These are phyloP conservation scores for Takifugu flavidus DNA, from an alignment of 2,113 vertebrate genomes.

Conservation along the genomic window DNA sequence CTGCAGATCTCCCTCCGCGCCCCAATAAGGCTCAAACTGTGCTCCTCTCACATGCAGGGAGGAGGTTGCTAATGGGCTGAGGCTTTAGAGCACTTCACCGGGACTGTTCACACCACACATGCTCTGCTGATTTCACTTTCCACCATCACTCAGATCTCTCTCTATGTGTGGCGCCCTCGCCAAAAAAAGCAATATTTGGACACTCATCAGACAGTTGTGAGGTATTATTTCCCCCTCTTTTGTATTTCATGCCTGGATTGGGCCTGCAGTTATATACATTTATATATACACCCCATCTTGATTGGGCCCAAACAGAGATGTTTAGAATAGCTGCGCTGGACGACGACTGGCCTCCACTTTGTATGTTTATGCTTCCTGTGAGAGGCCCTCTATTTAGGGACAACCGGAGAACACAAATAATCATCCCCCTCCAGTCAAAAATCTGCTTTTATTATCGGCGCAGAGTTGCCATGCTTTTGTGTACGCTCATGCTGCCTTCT, in stretches of 20 bases:
- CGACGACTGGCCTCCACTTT: constrained; percentile 84
- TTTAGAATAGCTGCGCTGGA: constrained; percentile 85
- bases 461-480: constrained; percentile 91
- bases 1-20: constrained; percentile 14
- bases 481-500: constrained; percentile 87
- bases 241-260: constrained; percentile 40
- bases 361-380: constrained; percentile 93
- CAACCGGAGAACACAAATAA: constrained; percentile 96
- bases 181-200: constrained; percentile 25
- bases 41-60: constrained; percentile 13
- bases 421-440: constrained; percentile 87
- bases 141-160: constrained; percentile 1
- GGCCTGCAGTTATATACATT: constrained; percentile 39
- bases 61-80: constrained; percentile 2
- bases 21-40: constrained; percentile 48
- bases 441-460: constrained; percentile 93
- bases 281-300: constrained; percentile 77
- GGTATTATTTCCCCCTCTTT: constrained; percentile 24
- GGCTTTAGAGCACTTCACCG: background rate
- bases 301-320: constrained; percentile 94
- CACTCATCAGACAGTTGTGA: constrained; percentile 48
- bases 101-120: background rate
- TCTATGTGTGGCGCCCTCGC: constrained; percentile 14
- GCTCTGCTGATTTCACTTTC: background rate
- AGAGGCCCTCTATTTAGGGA: constrained; percentile 95